A percentile compares a stretch with the other conserved stretches of the same genome.
These are phyloP conservation scores for Daubentonia madagascariensis DNA, from an alignment of 2,113 vertebrate genomes.

Conservation along the genomic window DNA sequence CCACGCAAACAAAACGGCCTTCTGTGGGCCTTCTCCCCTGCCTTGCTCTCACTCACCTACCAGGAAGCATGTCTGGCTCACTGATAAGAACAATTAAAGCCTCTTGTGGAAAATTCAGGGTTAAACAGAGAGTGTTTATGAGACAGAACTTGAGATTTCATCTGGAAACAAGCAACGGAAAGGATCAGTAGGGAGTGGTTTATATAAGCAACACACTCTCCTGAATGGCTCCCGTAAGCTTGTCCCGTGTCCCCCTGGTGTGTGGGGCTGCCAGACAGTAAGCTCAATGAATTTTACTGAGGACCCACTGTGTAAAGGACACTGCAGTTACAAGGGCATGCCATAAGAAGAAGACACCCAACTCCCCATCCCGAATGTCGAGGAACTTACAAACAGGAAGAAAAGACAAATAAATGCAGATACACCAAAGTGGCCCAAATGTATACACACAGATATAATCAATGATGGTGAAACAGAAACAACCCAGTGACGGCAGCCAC, in stretches of 20 bases:
- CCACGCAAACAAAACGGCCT: background rate
- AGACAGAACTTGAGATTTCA: background rate
- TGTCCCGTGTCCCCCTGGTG: too few species aligned
- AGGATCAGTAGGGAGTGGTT: background rate
- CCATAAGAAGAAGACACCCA: background rate
- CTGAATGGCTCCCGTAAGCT: background rate
- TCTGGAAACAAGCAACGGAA: background rate
- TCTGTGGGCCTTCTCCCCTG: background rate
- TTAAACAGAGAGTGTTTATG: background rate
- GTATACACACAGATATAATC: background rate
- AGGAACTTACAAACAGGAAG: background rate
- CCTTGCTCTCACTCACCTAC: background rate
- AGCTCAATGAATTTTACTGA: background rate
- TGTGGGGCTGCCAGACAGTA: background rate
- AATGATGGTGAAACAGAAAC: background rate
- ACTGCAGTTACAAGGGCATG: background rate
- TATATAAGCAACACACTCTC: background rate
- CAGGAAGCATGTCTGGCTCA: background rate
- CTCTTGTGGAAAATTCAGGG: conserved; percentile 12
- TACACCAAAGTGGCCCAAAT: background rate
- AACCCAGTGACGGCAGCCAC: background rate
- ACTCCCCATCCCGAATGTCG: background rate
- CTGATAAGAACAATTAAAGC: background rate
- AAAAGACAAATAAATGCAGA: background rate
- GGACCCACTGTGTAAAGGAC: background rate